These are phyloP conservation scores for Eumeta japonica DNA, from an alignment of 1,140 invertebrate species.

Conservation along the genomic window DNA sequence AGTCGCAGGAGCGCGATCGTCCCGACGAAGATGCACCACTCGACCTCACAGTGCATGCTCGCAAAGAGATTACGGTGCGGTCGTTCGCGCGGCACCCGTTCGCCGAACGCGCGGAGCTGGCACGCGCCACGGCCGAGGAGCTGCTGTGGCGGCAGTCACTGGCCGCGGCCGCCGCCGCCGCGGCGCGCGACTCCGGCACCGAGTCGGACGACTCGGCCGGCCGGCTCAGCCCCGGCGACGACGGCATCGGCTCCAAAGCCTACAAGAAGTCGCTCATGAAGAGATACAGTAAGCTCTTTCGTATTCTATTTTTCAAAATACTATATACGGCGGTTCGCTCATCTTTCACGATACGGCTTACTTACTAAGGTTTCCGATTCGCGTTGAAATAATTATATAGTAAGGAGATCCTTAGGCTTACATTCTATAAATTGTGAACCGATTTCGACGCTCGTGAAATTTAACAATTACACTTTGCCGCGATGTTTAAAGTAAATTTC, in stretches of 20 bases:
- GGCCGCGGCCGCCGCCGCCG: constrained; percentile 57
- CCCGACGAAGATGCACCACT: constrained; percentile 56
- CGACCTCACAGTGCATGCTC: constrained; percentile 60
- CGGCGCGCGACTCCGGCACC: constrained; percentile 65
- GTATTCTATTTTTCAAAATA: too few species aligned
- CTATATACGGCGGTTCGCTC: too few species aligned
- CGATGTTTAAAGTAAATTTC: too few species aligned
- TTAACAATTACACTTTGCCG: too few species aligned
- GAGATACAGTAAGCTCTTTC: constrained; percentile 78
- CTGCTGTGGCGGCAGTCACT: constrained; percentile 62
- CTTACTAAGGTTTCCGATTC: too few species aligned
- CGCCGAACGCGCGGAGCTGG: constrained; percentile 44
- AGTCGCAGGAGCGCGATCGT: constrained; percentile 39
- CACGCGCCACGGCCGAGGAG: constrained; percentile 47
- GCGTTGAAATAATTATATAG: too few species aligned
- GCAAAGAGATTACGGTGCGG: constrained; percentile 48
- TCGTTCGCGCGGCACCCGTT: constrained; percentile 50
- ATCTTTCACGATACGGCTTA: too few species aligned
- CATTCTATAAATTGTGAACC: too few species aligned
- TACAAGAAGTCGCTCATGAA: constrained; percentile 88
- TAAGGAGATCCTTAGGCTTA: too few species aligned
- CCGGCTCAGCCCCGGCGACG: constrained; percentile 56
- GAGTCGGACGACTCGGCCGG: constrained; percentile 76
- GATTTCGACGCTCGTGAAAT: too few species aligned
- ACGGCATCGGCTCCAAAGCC: constrained; percentile 66